Base-by-base conservation (phyloP, 2,888 invertebrate species). In the Drosophila austrosaltans region DNA sequence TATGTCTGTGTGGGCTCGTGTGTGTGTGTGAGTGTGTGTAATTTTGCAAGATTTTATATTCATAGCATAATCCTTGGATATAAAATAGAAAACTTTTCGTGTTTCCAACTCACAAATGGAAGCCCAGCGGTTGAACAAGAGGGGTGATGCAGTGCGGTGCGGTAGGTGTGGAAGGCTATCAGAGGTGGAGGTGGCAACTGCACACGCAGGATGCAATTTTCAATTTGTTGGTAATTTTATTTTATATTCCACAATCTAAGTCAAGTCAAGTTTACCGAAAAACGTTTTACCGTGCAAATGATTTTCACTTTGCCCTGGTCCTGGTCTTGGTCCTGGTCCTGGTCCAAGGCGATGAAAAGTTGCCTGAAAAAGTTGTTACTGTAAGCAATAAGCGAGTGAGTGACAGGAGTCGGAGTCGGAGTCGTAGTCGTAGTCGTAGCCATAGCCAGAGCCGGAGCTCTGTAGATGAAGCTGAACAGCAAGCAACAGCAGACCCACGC, bases 171-270 rank as follows among this genome's bases (percentile, higher is more conserved):
- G 48, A 12, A 16, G 42, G 36, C 36, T 36, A 36, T 36, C 36
- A 8, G 36, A 36, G 6, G 42, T 42, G 42, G 42, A 2, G 16
- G 16, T 48, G 48, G 48, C 58, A 67, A 64, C 54, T 69, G 78
- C 84, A 84, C 84, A 84, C 84, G 87, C 87, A 87, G 87, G 83
- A 84, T 84, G 83, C 83, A 84, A 87, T 84, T 84, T 84, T 84
- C 83, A 84, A 84, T 84, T 84, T 84, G 83, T 84, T 87, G 84
- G 87, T 84, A 87, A 84, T 84, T 84, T 84, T 84, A 84, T 84
- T 84, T 84, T 82, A 84, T 84, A 87, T 84, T 84, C 82, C 77
- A 75, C 87, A 87, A 84, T 84, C 87, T 84, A 84, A 87, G 87
- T 84, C 83, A 82, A 82, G 82, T 75, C 85, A 84, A 84, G 83